Base-by-base conservation (phyloP, 2,113 vertebrate species). In the Ochotona princeps region DNA sequence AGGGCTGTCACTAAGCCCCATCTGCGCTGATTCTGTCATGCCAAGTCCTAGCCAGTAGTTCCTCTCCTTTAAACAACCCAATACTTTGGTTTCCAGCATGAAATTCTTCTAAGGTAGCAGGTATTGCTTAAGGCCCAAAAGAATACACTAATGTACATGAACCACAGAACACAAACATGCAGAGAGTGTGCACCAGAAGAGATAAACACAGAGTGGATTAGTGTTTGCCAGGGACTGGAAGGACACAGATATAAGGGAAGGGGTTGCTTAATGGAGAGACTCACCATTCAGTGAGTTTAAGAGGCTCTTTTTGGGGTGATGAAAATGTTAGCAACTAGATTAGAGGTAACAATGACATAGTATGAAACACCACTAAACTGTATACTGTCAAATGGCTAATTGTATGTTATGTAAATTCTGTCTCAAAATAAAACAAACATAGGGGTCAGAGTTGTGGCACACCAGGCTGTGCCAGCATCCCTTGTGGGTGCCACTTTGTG, bases 351-450 rank as follows among this genome's bases (percentile, higher is more conserved):
- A 54, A 12, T n/a, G 5, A 11, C 26, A 49, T 2, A 51, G 21
- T 25, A 15, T 54, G 35, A 83, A 83, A 75, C 44, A 57, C 20
- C 21, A 23, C 13, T 44, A 73, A 61, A 75, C n/a, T 79, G 20
- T 18, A 78, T 38, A 13, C 2, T 47, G 54, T 32, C 60, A 85
- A 90, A 86, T 12, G 49, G 51, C 60, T 83, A 28, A 66, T 86
- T 91, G 93, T 83, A 82, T 79, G 32, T 86, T 47, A 15, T n/a
- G 21, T 63, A 92, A 87, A 78, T 81, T 95, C 32, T 66, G 44
- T 79, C 74, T 89, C 69, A 87, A 38, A 78, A 89, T 92, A 89
- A 75, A 23, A 72, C 32, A 89, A 86, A 69, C 54, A 57, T 18
- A 57, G 54, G 18, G 54, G 54, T 18, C 54, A 57, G 15, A 18